These are phyloP conservation scores for Dendrocincla tyrannina DNA, from an alignment of 2,797 vertebrate species.

Conservation along the genomic window DNA sequence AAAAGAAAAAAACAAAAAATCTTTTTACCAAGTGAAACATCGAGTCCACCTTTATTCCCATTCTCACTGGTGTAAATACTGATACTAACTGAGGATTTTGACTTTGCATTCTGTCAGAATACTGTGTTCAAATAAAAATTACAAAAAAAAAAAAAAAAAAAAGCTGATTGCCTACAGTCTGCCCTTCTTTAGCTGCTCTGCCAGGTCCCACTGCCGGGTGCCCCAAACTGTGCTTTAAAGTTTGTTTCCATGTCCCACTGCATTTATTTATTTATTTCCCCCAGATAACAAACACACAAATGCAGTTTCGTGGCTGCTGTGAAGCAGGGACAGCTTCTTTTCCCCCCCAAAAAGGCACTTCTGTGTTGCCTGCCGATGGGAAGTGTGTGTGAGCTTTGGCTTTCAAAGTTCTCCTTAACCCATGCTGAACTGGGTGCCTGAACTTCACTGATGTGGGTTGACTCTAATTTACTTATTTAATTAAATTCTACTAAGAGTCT, in stretches of 20 bases:
- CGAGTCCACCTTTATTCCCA: constrained; percentile 82
- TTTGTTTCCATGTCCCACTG: background rate
- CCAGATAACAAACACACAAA: background rate
- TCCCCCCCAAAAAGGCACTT: rapidly evolving
- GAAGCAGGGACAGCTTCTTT: rapidly evolving
- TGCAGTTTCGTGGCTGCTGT: rapidly evolving
- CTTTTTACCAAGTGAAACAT: constrained; percentile 90
- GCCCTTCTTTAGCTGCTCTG: constrained; percentile 13
- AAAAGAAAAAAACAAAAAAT: constrained; percentile 73
- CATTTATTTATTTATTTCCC: background rate
- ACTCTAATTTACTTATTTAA: background rate
- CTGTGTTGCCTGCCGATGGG: background rate
- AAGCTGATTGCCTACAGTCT: background rate
- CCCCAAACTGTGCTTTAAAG: background rate
- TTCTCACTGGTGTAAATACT: constrained; percentile 94
- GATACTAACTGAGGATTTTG: constrained; percentile 91
- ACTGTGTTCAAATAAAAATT: constrained; percentile 94
- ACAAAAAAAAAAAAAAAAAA: constrained; percentile 64
- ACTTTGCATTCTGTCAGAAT: constrained; percentile 94
- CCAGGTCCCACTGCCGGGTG: background rate
- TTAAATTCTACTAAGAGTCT: background rate
- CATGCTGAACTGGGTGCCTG: background rate
- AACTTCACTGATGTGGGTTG: background rate
- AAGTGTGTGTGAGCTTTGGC: background rate
- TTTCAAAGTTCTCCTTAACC: background rate